phyloP scores from a whole-genome alignment of 2,797 vertebrate genomes.

The Gambelia wislizenii region DNA sequence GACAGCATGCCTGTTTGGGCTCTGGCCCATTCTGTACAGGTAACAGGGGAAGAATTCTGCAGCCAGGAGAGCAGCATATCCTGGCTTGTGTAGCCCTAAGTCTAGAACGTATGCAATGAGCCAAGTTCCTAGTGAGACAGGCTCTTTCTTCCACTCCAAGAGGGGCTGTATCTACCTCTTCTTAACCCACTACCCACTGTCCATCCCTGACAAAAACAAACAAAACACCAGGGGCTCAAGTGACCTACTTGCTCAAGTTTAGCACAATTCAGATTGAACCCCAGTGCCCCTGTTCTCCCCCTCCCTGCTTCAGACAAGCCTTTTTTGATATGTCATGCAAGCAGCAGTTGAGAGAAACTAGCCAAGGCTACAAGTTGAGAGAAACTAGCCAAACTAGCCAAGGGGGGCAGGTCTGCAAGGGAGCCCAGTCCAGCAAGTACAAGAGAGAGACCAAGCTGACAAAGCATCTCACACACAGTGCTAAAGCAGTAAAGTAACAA shows the following conservation, averaged over 20 bases:
- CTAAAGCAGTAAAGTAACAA: neutral
- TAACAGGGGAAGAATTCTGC: too few relatives aligned
- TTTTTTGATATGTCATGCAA: neutral
- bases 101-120: neutral
- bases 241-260: neutral
- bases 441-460: neutral
- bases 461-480: neutral
- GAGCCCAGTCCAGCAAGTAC: neutral
- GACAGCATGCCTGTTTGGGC: too few relatives aligned
- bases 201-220: too few relatives aligned
- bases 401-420: neutral
- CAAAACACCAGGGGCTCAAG: neutral
- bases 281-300: too few relatives aligned
- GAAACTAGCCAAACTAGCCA: neutral
- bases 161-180: neutral
- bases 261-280: neutral
- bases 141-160: neutral
- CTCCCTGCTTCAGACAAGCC: neutral
- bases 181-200: too few relatives aligned
- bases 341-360: neutral
- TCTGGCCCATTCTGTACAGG: too few relatives aligned
- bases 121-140: neutral
- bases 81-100: too few relatives aligned
- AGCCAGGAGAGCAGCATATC: too few relatives aligned
- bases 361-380: too few relatives aligned